A percentile compares a stretch with the other conserved stretches of the same genome.
These are phyloP conservation scores for Lepilemur ruficaudatus DNA, from an alignment of 2,797 vertebrate species.

Conservation along the genomic window DNA sequence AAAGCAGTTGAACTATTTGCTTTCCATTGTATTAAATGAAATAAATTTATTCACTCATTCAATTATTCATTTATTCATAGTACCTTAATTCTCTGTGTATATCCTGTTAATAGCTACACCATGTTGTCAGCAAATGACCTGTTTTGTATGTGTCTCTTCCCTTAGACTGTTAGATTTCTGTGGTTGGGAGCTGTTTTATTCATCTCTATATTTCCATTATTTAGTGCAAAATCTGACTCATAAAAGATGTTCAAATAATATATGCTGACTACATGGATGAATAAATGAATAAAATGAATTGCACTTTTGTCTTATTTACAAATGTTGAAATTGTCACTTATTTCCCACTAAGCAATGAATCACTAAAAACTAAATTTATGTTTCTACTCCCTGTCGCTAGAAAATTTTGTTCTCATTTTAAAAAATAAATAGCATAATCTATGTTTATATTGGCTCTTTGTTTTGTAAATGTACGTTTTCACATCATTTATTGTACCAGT, in stretches of 20 bases:
- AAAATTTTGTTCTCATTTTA: conserved; percentile 2
- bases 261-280: not conserved
- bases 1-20: not conserved
- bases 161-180: not conserved
- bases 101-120: not conserved
- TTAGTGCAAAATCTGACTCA: conserved; percentile 8
- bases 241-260: conserved; percentile 1
- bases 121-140: not conserved
- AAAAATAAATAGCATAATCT: not conserved
- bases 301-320: conserved; percentile 21
- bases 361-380: conserved; percentile 28
- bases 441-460: not conserved
- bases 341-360: conserved; percentile 36
- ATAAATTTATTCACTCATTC: not conserved
- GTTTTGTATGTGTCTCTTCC: not conserved
- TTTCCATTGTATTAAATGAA: not conserved
- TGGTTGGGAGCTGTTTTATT: not conserved
- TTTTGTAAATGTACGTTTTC: not conserved
- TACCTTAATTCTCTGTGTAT: not conserved
- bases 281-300: not conserved
- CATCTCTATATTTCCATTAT: conserved; percentile 1
- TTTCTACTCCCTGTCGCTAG: not conserved
- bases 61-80: not conserved
- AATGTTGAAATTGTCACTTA: conserved; percentile 9
- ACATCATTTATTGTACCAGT: not conserved